Evolutionary conservation across 2,113 vertebrate species (phyloP).

Genomic region (Macrotis lagotis): DNA sequence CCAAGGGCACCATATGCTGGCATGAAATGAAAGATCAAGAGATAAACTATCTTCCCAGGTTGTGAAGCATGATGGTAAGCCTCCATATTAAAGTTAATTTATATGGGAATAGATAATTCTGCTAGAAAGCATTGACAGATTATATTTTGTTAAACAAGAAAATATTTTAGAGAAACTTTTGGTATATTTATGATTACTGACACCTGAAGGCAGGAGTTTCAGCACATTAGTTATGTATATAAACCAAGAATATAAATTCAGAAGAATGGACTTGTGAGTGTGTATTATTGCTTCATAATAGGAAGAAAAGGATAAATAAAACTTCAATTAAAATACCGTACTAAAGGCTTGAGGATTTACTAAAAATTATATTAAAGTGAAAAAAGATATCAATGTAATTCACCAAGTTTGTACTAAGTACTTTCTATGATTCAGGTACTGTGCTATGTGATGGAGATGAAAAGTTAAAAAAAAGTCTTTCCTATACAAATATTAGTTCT

Average conservation of each 20-base stretch:
- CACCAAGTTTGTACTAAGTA: not conserved
- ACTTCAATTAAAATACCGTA: not conserved
- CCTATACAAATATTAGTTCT: not conserved
- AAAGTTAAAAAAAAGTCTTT: not conserved
- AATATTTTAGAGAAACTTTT: not conserved
- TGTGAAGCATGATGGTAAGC: not conserved
- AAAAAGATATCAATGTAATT: not conserved
- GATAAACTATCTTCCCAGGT: not conserved
- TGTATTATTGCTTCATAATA: not conserved
- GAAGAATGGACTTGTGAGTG: not conserved
- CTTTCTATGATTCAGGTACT: not conserved
- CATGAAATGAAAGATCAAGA: not conserved
- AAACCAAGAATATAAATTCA: not conserved
- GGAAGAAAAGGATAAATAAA: not conserved
- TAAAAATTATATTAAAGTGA: not conserved
- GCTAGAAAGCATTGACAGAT: not conserved
- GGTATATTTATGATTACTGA: not conserved
- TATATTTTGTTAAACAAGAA: not conserved
- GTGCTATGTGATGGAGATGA: not conserved
- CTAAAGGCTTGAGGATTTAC: not conserved
- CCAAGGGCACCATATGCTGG: not conserved
- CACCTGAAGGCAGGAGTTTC: not conserved
- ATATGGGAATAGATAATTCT: not conserved
- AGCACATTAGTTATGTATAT: not conserved
- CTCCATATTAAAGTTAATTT: not conserved